These are phyloP conservation scores for Diadema setosum DNA, from an alignment of 35 echinoderm and acorn worm species.

Conservation along the genomic window DNA sequence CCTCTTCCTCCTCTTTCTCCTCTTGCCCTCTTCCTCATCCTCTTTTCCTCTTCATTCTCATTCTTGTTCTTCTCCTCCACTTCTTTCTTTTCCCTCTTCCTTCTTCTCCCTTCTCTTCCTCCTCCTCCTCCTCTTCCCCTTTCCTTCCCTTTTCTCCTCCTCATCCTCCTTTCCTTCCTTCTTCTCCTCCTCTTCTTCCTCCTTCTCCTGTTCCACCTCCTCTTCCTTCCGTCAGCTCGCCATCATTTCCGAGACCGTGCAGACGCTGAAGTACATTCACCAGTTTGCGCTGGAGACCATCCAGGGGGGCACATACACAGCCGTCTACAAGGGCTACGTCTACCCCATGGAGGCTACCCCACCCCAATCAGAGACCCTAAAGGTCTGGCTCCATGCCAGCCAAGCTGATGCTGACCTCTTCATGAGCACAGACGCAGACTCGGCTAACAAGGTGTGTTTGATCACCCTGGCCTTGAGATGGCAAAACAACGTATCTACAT, in stretches of 20 bases:
- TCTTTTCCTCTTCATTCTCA: no score
- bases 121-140: no score
- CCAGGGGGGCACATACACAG: background rate
- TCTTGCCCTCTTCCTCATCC: background rate
- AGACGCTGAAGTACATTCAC: background rate
- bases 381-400: conserved; percentile 32
- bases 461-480: background rate
- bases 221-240: conserved; percentile 13
- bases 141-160: no score
- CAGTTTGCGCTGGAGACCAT: background rate
- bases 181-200: no score
- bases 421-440: conserved; percentile 16
- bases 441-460: conserved; percentile 39
- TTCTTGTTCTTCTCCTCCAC: no score
- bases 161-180: no score
- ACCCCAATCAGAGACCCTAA: background rate
- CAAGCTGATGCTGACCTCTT: background rate
- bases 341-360: conserved; percentile 24
- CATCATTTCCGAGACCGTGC: background rate
- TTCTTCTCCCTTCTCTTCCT: no score
- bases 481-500: background rate
- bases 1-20: background rate
- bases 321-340: conserved; percentile 44
- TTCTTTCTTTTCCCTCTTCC: no score
- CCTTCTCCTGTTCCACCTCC: background rate